Evolutionary conservation across 2,888 invertebrate species (phyloP).

Genomic region (Lumbricus terrestris): DNA sequence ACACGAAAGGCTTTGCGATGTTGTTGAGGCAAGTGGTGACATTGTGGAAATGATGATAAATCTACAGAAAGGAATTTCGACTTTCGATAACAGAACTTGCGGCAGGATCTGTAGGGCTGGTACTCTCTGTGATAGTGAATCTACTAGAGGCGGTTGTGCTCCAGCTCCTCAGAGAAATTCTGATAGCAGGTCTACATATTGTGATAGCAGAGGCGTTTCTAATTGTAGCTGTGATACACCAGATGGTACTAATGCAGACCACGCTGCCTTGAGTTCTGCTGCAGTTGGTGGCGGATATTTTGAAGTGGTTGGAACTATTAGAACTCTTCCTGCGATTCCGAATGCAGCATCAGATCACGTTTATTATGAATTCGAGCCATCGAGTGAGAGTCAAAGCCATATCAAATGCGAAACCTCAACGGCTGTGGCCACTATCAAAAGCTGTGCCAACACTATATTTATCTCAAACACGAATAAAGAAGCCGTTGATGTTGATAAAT

Average conservation of each 20-base stretch:
- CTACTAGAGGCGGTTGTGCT: background rate
- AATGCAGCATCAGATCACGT: background rate
- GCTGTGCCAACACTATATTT: background rate
- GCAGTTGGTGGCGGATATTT: background rate
- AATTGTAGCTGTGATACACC: background rate
- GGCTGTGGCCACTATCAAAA: background rate
- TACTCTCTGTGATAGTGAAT: background rate
- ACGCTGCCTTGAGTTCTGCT: background rate
- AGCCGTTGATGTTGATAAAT: background rate
- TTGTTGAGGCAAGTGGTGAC: background rate
- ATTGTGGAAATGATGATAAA: background rate
- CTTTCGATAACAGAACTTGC: background rate
- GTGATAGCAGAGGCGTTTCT: background rate
- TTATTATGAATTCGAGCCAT: background rate
- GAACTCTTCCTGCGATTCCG: background rate
- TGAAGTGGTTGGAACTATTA: background rate
- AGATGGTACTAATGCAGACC: background rate
- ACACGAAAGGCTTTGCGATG: background rate
- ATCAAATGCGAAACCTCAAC: background rate
- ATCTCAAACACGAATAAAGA: background rate
- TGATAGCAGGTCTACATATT: background rate
- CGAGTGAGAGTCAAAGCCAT: background rate
- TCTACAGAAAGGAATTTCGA: background rate
- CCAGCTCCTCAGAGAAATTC: background rate
- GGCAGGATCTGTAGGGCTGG: background rate